phyloP scores from a whole-genome alignment of 2,797 vertebrate genomes.

The Morus bassanus region DNA sequence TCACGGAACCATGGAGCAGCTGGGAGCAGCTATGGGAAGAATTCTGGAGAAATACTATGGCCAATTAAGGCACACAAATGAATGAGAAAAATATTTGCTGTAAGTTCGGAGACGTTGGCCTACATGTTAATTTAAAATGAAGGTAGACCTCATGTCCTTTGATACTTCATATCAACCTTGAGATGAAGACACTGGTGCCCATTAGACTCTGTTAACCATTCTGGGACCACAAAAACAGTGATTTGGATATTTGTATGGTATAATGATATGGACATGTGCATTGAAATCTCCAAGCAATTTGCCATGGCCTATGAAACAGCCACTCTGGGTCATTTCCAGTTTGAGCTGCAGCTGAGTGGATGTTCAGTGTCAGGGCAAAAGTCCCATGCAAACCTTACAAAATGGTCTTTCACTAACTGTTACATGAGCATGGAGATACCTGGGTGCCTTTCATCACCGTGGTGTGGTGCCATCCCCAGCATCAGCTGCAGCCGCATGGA shows the following conservation, averaged over 20 bases:
- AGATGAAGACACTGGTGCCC: not conserved
- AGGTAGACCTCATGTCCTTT: not conserved
- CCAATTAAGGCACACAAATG: not conserved
- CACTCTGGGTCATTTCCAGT: not conserved
- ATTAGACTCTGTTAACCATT: not conserved
- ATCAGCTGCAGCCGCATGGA: fast-evolving
- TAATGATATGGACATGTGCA: not conserved
- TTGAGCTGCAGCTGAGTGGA: not conserved
- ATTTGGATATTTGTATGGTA: not conserved
- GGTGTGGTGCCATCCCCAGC: fast-evolving
- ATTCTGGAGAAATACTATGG: not conserved
- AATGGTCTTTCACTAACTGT: not conserved
- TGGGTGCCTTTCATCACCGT: no score
- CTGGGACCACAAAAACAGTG: not conserved
- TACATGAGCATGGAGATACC: fast-evolving
- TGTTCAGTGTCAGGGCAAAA: fast-evolving
- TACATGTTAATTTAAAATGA: not conserved
- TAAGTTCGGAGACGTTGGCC: not conserved
- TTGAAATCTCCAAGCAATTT: not conserved
- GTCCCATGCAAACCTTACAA: not conserved
- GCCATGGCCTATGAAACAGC: not conserved
- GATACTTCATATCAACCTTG: not conserved
- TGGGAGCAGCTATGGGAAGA: not conserved
- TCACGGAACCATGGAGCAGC: not conserved
- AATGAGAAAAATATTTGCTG: not conserved